phyloP scores from a whole-genome alignment of 2,888 invertebrate species.

The Yponomeuta sedellus region DNA sequence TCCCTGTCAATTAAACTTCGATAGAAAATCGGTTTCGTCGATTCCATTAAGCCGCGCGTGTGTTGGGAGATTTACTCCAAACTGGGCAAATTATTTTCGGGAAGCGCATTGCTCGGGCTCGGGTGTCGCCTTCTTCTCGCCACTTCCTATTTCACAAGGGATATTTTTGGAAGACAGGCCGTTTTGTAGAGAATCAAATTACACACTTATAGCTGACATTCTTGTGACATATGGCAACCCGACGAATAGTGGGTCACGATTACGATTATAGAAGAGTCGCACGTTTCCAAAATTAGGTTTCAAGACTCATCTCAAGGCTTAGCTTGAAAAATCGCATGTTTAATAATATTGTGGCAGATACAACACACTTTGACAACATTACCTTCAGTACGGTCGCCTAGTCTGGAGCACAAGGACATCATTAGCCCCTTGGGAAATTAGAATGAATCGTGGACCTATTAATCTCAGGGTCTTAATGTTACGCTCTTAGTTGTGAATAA shows the following conservation, averaged over 20 bases:
- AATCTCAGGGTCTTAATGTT: constrained; percentile 13
- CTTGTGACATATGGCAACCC: not conserved
- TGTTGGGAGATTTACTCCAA: constrained; percentile 17
- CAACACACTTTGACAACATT: not conserved
- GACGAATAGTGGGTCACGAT: not conserved
- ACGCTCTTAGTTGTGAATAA: not conserved
- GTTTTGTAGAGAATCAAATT: not conserved
- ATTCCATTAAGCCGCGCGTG: constrained; percentile 24
- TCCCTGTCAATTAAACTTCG: constrained; percentile 1
- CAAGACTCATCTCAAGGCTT: not conserved
- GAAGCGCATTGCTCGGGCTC: constrained; percentile 16
- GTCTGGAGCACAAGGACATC: constrained; percentile 44
- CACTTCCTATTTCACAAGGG: constrained; percentile 14
- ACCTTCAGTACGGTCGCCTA: not conserved
- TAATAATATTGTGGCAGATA: not conserved
- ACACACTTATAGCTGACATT: not conserved
- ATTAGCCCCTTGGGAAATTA: constrained; percentile 66
- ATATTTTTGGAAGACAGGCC: not conserved
- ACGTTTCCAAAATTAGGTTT: not conserved
- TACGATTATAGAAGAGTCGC: not conserved
- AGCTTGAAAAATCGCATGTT: not conserved
- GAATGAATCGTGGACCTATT: constrained; percentile 44
- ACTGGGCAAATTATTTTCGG: constrained; percentile 20
- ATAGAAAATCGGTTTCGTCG: not conserved
- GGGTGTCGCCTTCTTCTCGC: constrained; percentile 18